Evolutionary conservation across 2,888 invertebrate species (phyloP).

Genomic region (Mechanitis messenoides): DNA sequence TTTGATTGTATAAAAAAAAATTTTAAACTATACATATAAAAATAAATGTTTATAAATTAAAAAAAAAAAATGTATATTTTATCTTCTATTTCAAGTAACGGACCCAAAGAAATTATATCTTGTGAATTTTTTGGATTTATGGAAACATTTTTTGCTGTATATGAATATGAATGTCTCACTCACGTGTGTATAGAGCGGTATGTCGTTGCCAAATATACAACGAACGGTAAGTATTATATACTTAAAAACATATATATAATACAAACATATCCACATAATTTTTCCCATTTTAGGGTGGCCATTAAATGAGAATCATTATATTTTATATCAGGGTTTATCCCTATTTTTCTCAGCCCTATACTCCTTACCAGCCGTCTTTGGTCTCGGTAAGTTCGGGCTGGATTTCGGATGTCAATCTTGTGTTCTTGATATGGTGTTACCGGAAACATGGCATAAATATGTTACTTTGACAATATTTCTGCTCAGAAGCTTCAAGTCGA

Average conservation of each 20-base stretch:
- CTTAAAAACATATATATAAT: background rate
- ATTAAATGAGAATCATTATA: conserved; percentile 50
- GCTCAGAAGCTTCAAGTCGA: conserved; percentile 58
- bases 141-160: conserved; percentile 63
- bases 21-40: no score
- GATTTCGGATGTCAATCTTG: conserved; percentile 64
- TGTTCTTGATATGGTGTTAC: conserved; percentile 57
- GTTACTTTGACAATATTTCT: conserved; percentile 47
- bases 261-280: background rate
- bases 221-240: conserved; percentile 48
- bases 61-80: background rate
- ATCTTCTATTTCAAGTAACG: conserved; percentile 20
- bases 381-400: conserved; percentile 55
- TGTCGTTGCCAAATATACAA: conserved; percentile 56
- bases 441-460: conserved; percentile 45
- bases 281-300: conserved; percentile 51
- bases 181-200: conserved; percentile 70
- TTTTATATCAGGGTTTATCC: conserved; percentile 48
- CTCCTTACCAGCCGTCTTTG: conserved; percentile 54
- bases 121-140: conserved; percentile 54
- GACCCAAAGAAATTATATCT: conserved; percentile 43
- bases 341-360: conserved; percentile 52
- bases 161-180: conserved; percentile 65
- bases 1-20: no score
- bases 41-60: no score